A percentile compares a stretch with the other conserved stretches of the same genome.
phyloP scores from a whole-genome alignment of 2,113 vertebrate species.

The Oreochromis aureus region DNA sequence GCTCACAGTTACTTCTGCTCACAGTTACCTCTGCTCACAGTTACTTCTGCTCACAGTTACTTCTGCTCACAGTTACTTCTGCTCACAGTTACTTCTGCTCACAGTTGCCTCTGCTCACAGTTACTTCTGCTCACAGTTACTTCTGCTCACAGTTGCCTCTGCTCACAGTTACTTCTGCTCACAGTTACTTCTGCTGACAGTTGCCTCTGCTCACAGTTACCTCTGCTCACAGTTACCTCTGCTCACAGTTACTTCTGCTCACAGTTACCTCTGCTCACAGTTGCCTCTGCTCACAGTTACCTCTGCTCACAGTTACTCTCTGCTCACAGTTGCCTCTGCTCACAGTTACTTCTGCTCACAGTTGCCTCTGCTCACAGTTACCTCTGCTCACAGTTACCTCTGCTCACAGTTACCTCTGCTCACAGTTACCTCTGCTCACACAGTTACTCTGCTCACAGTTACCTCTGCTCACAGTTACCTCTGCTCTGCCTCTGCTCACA shows the following conservation, averaged over 20 bases:
- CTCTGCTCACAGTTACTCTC: rapidly evolving
- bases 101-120: no score
- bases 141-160: rapidly evolving
- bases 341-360: neutral
- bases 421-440: rapidly evolving
- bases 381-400: rapidly evolving
- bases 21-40: rapidly evolving
- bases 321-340: neutral
- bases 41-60: rapidly evolving
- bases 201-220: no score
- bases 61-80: rapidly evolving
- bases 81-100: neutral
- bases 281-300: rapidly evolving
- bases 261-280: rapidly evolving
- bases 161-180: rapidly evolving
- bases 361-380: rapidly evolving
- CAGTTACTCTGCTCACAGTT: no score
- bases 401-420: rapidly evolving
- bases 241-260: rapidly evolving
- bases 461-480: neutral
- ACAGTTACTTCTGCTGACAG: rapidly evolving
- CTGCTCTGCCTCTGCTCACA: rapidly evolving
- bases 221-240: neutral
- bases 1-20: rapidly evolving
- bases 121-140: rapidly evolving